Percentiles rank a stretch among this genome's conserved stretches.
Conservation (phyloP, 2,113 vertebrate species). For the Lepidiolamprologus cunningtoni region DNA sequence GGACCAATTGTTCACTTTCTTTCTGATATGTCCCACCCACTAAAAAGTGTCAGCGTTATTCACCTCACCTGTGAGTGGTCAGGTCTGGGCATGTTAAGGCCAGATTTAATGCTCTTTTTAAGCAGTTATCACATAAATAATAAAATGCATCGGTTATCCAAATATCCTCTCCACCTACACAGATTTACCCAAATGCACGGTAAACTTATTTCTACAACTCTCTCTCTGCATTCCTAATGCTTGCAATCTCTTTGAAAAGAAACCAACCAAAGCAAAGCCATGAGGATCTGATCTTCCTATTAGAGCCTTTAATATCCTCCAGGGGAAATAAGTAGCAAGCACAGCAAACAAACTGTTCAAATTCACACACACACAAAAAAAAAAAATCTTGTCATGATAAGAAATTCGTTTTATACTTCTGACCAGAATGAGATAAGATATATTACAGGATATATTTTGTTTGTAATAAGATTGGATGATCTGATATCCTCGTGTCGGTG, state of each 20-base stretch:
- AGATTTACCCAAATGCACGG: neutral
- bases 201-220: neutral
- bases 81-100: neutral
- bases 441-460: neutral
- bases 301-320: neutral
- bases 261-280: neutral
- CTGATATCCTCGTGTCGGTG: no score
- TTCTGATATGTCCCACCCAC: neutral
- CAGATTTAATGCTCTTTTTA: neutral
- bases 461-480: neutral
- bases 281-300: neutral
- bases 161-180: neutral
- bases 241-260: neutral
- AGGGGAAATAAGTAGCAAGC: neutral
- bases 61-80: neutral
- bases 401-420: accelerated
- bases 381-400: neutral
- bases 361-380: neutral
- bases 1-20: neutral
- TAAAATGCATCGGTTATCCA: neutral
- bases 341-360: neutral
- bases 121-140: neutral
- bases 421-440: neutral
- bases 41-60: neutral
- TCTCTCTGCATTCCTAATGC: neutral